phyloP scores from a whole-genome alignment of 1,140 invertebrate genomes.

The Nixonia krombeini region DNA sequence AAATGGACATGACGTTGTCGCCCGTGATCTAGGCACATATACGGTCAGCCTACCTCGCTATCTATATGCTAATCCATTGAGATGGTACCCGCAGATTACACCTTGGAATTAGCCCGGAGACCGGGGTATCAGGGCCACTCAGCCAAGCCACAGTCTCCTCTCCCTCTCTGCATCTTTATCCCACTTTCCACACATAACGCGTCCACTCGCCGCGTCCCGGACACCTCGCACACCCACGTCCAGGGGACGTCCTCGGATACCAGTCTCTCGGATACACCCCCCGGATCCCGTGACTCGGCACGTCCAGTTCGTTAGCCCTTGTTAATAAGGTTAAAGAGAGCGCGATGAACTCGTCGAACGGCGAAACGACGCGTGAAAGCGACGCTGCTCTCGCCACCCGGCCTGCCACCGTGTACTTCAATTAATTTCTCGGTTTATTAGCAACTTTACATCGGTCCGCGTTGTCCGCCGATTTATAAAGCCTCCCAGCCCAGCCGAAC shows the following conservation, averaged over 20 bases:
- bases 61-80: slow-evolving; percentile 73
- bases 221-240: slow-evolving; percentile 37
- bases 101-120: slow-evolving; percentile 68
- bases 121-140: slow-evolving; percentile 60
- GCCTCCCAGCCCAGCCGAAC: too few species aligned
- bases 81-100: slow-evolving; percentile 72
- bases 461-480: too few species aligned
- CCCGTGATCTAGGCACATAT: slow-evolving; percentile 61
- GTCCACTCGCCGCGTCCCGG: slow-evolving; percentile 35
- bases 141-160: slow-evolving; percentile 54
- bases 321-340: slow-evolving; percentile 65
- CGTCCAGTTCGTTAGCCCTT: slow-evolving; percentile 62
- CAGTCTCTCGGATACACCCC: too few species aligned
- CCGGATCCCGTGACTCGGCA: slow-evolving; percentile 57
- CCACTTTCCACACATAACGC: slow-evolving; percentile 62
- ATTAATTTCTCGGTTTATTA: too few species aligned
- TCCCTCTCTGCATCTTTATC: slow-evolving; percentile 62
- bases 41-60: slow-evolving; percentile 66
- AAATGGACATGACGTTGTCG: slow-evolving; percentile 55
- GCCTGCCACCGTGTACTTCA: too few species aligned
- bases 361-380: slow-evolving; percentile 27
- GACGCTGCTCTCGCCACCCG: too few species aligned
- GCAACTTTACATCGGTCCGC: too few species aligned
- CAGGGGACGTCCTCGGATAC: slow-evolving; percentile 16
- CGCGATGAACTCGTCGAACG: slow-evolving; percentile 61